Evolutionary conservation across 2,113 vertebrate species (phyloP).

Genomic region (Sorex araneus): DNA sequence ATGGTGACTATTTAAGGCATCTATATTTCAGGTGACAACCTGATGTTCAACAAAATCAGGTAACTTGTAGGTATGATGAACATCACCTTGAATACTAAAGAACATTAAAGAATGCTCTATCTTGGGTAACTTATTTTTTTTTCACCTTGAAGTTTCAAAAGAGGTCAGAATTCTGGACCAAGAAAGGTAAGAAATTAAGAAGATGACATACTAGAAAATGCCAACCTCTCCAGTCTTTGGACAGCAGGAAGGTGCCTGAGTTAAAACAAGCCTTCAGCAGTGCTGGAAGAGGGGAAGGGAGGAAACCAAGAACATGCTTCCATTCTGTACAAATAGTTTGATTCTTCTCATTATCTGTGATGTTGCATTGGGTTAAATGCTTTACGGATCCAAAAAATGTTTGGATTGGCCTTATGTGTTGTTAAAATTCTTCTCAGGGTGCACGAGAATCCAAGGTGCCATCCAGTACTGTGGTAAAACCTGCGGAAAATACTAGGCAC

Average conservation of each 20-base stretch:
- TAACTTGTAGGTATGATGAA: conserved; percentile 43
- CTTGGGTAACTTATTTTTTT: background rate
- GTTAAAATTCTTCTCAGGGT: background rate
- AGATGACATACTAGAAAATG: conserved; percentile 7
- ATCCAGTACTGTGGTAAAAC: background rate
- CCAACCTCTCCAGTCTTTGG: background rate
- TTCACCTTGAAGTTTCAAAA: conserved; percentile 51
- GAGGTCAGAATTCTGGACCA: conserved; percentile 1
- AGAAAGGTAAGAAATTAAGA: background rate
- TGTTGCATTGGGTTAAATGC: background rate
- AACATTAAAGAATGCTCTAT: background rate
- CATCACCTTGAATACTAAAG: background rate
- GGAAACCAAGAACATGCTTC: background rate
- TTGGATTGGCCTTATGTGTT: background rate
- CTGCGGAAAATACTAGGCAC: background rate
- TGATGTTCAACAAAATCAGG: background rate
- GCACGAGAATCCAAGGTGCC: background rate
- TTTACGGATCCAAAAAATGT: background rate
- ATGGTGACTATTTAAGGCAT: background rate
- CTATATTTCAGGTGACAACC: conserved; percentile 21
- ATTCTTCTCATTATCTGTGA: background rate
- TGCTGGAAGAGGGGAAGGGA: background rate
- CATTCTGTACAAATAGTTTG: background rate
- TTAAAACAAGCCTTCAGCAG: background rate
- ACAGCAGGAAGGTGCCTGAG: background rate